phyloP scores from a whole-genome alignment of 2,113 vertebrate species.

The Plecotus auritus region DNA sequence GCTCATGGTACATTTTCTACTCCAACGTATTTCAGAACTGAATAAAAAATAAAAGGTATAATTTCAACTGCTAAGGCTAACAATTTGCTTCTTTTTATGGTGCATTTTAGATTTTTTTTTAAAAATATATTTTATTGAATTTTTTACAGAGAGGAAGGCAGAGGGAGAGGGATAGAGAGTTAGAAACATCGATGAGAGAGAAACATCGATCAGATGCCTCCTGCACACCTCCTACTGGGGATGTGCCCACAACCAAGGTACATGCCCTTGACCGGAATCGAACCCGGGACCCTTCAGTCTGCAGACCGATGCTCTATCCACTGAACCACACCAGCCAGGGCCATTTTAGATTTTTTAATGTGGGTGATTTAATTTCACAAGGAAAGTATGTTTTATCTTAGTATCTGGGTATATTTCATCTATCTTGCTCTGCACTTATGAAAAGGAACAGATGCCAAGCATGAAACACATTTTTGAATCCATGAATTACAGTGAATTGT shows the following conservation, averaged over 20 bases:
- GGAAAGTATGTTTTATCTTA: background rate
- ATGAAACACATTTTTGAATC: background rate
- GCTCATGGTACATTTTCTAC: conserved; percentile 58
- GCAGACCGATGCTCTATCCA: too few relatives aligned
- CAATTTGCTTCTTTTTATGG: conserved; percentile 62
- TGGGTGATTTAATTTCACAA: conserved; percentile 49
- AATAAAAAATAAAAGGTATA: conserved; percentile 63
- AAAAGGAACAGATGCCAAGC: conserved; percentile 17
- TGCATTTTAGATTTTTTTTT: conserved; percentile 53
- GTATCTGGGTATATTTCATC: background rate
- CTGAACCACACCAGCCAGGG: too few relatives aligned
- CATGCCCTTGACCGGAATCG: too few relatives aligned
- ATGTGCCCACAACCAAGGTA: too few relatives aligned
- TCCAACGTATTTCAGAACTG: conserved; percentile 49
- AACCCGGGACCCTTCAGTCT: too few relatives aligned
- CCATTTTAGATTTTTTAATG: conserved; percentile 53
- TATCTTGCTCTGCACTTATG: background rate
- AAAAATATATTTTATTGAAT: too few relatives aligned
- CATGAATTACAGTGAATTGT: background rate
- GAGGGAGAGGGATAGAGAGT: too few relatives aligned
- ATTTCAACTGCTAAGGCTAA: conserved; percentile 34
- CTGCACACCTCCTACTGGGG: too few relatives aligned
- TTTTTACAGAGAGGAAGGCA: too few relatives aligned
- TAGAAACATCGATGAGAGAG: too few relatives aligned
- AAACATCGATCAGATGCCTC: too few relatives aligned